Evolutionary conservation across 37 sponge, comb jelly and placozoan genomes (phyloP).

Genomic region (Amphimedon queenslandica): DNA sequence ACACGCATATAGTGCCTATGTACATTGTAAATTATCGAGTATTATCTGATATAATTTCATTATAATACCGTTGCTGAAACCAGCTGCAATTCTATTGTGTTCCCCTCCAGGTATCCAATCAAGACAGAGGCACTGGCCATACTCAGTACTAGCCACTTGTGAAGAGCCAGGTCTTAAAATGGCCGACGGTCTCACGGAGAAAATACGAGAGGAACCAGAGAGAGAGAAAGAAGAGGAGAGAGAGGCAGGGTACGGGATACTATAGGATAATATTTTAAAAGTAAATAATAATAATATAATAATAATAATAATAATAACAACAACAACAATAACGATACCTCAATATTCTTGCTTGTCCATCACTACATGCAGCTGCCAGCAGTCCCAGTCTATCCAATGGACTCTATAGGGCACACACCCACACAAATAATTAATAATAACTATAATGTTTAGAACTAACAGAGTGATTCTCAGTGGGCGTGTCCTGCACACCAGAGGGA

Average conservation of each 20-base stretch:
- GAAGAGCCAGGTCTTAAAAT: constrained; percentile 31
- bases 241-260: background rate
- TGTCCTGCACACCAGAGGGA: constrained; percentile 12
- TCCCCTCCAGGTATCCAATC: constrained; percentile 60
- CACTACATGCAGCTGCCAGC: constrained; percentile 61
- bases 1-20: no score
- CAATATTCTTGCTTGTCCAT: constrained; percentile 58
- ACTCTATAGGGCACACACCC: no score
- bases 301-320: no score
- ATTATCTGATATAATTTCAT: no score
- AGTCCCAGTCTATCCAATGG: constrained; percentile 53
- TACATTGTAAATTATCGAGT: no score
- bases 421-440: no score
- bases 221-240: background rate
- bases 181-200: constrained; percentile 14
- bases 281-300: no score
- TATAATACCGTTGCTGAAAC: constrained; percentile 73
- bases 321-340: constrained; percentile 28
- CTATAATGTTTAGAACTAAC: no score
- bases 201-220: constrained; percentile 4
- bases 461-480: no score
- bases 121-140: constrained; percentile 56
- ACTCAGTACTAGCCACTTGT: background rate
- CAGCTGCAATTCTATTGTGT: constrained; percentile 46
- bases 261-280: background rate